Percentiles rank a stretch among this genome's conserved stretches.
Conservation (phyloP, 2,888 invertebrate species). For the Polydesmus complanatus region DNA sequence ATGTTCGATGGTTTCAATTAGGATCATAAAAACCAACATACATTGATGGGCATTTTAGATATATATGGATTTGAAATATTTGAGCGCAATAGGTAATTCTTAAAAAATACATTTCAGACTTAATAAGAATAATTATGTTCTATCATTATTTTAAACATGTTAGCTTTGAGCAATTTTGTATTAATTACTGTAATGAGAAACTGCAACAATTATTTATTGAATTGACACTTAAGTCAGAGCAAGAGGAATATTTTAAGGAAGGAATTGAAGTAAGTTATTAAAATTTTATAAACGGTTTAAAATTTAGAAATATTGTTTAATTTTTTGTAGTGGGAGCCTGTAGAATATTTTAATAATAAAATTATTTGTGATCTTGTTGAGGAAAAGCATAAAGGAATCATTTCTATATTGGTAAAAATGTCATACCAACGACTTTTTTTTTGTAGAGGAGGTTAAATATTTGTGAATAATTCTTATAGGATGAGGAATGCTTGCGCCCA, state of each 20-base stretch:
- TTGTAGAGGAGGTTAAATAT: neutral
- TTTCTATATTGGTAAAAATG: conserved; percentile 29
- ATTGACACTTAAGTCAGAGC: conserved; percentile 76
- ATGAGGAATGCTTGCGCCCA: conserved; percentile 82
- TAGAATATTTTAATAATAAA: conserved; percentile 84
- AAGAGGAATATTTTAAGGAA: conserved; percentile 79
- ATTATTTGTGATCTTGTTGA: conserved; percentile 86
- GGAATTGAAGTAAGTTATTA: conserved; percentile 49
- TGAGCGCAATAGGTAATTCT: conserved; percentile 57
- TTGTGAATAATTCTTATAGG: conserved; percentile 31
- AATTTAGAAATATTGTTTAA: conserved; percentile 3
- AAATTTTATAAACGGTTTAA: conserved; percentile 1
- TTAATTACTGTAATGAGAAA: conserved; percentile 92
- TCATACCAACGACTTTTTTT: neutral
- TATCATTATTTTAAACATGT: conserved; percentile 17
- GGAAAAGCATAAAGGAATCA: conserved; percentile 63
- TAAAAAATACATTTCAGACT: neutral
- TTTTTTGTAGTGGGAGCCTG: conserved; percentile 53
- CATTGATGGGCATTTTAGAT: conserved; percentile 75
- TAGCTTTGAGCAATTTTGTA: conserved; percentile 82
- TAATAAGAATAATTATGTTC: neutral
- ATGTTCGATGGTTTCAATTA: conserved; percentile 23
- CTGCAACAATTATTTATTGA: conserved; percentile 87
- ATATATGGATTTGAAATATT: conserved; percentile 93
- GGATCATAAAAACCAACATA: conserved; percentile 33